phyloP scores from a whole-genome alignment of 2,797 vertebrate species.

The Squalus acanthias region DNA sequence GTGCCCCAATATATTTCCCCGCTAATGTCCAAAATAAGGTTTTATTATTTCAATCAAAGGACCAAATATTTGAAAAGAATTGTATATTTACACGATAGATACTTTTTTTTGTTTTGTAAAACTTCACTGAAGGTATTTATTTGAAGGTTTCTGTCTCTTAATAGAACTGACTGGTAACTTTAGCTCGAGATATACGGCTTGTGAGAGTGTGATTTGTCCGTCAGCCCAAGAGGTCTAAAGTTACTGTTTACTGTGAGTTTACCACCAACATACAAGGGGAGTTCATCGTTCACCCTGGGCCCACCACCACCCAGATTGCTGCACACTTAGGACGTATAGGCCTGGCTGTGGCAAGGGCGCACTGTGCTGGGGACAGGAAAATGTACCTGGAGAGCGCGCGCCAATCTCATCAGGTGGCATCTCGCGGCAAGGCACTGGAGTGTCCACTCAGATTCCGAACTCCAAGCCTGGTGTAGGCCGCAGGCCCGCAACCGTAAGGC shows the following conservation, averaged over 20 bases:
- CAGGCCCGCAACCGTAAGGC: background rate
- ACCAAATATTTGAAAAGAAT: background rate
- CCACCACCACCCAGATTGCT: too few relatives aligned
- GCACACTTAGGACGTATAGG: too few relatives aligned
- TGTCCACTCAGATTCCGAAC: background rate
- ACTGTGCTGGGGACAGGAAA: too few relatives aligned
- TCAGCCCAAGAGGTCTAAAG: background rate
- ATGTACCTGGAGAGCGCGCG: too few relatives aligned
- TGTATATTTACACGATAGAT: background rate
- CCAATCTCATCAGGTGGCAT: too few relatives aligned
- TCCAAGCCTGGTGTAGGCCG: background rate
- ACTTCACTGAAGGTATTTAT: background rate
- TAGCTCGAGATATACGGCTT: background rate
- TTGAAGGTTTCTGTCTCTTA: background rate
- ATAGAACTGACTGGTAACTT: background rate
- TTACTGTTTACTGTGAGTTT: background rate
- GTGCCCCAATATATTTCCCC: too few relatives aligned
- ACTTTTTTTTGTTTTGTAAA: background rate
- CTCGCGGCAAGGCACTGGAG: too few relatives aligned
- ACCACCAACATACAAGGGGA: too few relatives aligned
- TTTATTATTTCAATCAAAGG: too few relatives aligned
- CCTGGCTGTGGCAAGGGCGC: too few relatives aligned
- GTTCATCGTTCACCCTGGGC: too few relatives aligned
- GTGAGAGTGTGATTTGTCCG: background rate
- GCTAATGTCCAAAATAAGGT: too few relatives aligned